These are phyloP conservation scores for Linepithema humile DNA, from an alignment of 1,140 invertebrate genomes.

Conservation along the genomic window DNA sequence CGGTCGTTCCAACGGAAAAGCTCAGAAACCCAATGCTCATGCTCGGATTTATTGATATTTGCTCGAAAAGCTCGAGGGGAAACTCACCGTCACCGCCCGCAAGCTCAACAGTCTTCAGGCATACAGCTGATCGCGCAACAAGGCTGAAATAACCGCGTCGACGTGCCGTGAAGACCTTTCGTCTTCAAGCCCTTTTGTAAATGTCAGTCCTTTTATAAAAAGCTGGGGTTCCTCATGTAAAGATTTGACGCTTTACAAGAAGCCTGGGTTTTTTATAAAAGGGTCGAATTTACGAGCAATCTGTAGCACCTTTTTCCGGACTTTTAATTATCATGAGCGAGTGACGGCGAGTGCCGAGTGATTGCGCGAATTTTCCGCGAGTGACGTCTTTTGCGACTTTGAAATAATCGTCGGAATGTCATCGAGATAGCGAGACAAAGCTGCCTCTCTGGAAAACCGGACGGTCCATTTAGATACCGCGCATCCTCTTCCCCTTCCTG, in stretches of 20 bases:
- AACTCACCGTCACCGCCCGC: slow-evolving; percentile 64
- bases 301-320: neutral
- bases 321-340: neutral
- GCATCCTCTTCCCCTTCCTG: neutral
- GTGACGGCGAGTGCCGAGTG: neutral
- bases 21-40: slow-evolving; percentile 68
- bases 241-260: neutral
- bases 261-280: too few relatives aligned
- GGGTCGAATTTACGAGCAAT: neutral
- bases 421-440: slow-evolving; percentile 19
- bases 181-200: too few relatives aligned
- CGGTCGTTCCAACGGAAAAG: slow-evolving; percentile 24
- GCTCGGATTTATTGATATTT: slow-evolving; percentile 83
- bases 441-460: slow-evolving; percentile 2
- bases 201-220: too few relatives aligned
- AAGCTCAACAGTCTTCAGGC: slow-evolving; percentile 61
- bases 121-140: slow-evolving; percentile 70
- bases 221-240: neutral
- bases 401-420: slow-evolving; percentile 16
- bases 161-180: neutral
- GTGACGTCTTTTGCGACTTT: neutral
- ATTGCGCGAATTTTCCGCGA: neutral
- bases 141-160: neutral
- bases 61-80: slow-evolving; percentile 51
- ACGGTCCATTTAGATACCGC: slow-evolving; percentile 39